phyloP scores from a whole-genome alignment of 1,140 invertebrate genomes.

The Chelonus insularis region DNA sequence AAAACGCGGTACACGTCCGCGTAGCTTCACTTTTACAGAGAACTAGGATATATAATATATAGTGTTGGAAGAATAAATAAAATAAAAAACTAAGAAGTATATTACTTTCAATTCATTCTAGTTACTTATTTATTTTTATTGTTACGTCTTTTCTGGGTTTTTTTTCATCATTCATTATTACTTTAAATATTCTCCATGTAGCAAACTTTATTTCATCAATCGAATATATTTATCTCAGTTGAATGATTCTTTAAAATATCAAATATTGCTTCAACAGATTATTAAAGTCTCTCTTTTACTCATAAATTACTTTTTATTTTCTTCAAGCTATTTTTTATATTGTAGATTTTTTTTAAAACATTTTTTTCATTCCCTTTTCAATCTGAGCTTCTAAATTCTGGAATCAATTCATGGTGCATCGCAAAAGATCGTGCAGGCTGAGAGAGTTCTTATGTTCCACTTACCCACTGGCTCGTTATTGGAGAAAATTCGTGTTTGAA shows the following conservation, averaged over 20 bases:
- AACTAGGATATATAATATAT: no score
- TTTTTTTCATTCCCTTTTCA: neutral
- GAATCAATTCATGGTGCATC: neutral
- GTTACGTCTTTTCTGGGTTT: neutral
- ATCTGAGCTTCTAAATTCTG: neutral
- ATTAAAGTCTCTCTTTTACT: neutral
- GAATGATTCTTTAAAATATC: neutral
- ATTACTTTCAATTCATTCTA: neutral
- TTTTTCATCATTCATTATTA: neutral
- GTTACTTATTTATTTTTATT: neutral
- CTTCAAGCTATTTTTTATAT: neutral
- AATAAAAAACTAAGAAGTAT: neutral
- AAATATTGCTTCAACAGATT: neutral
- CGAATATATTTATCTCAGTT: neutral
- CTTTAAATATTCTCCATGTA: no score
- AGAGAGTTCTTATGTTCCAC: conserved; percentile 5
- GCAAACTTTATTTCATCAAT: neutral
- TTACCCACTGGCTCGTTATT: conserved; percentile 3
- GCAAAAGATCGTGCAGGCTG: neutral
- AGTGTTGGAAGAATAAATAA: neutral
- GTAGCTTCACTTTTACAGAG: neutral
- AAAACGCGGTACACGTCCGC: conserved; percentile 22
- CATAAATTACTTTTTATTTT: conserved; percentile 4
- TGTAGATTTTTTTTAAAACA: neutral
- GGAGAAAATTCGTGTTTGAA: conserved; percentile 1